Evolutionary conservation across 2,113 vertebrate genomes (phyloP).

Genomic region (Sarotherodon lohbergeri): DNA sequence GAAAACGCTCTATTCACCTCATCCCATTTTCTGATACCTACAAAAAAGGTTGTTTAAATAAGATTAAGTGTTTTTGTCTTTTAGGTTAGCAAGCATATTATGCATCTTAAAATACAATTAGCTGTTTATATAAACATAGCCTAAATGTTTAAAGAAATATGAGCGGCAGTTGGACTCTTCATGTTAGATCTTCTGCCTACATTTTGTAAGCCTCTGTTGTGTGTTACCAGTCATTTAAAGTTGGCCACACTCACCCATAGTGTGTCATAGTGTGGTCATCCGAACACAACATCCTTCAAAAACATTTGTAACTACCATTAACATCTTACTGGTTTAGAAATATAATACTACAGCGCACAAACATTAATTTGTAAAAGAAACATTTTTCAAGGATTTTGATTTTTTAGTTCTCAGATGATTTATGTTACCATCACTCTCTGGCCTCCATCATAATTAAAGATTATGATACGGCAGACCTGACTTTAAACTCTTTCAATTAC

Average conservation of each 20-base stretch:
- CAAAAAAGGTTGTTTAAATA: neutral
- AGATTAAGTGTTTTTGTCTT: neutral
- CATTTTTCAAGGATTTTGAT: too few species aligned
- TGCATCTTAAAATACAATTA: neutral
- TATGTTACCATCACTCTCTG: too few species aligned
- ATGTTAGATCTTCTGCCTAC: neutral
- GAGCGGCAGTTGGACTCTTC: neutral
- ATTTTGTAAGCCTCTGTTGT: neutral
- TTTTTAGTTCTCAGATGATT: too few species aligned
- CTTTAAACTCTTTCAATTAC: neutral
- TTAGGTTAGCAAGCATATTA: neutral
- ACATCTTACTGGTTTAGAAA: too few species aligned
- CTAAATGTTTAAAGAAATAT: neutral
- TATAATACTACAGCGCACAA: too few species aligned
- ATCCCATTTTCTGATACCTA: neutral
- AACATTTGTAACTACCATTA: neutral
- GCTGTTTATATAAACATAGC: neutral
- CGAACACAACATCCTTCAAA: neutral
- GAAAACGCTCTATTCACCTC: neutral
- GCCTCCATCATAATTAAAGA: too few species aligned
- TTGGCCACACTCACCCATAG: neutral
- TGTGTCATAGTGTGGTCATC: neutral
- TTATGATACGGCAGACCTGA: neutral
- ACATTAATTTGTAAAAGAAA: too few species aligned
- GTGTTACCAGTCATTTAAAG: neutral